Percentiles rank a stretch among this genome's conserved stretches.
Conservation (phyloP, 1,140 invertebrate genomes). For the Fopius arisanus region DNA sequence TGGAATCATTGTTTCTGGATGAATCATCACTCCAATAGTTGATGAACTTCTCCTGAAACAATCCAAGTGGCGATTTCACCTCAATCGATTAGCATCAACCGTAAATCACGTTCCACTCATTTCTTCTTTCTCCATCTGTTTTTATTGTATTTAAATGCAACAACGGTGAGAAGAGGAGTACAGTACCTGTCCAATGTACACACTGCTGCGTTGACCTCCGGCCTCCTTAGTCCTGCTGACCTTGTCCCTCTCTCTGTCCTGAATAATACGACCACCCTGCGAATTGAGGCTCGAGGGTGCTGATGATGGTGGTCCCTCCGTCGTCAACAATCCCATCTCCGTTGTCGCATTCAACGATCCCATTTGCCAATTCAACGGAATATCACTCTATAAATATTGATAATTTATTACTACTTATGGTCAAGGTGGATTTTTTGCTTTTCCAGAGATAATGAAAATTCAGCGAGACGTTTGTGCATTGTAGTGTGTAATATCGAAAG, state of each 20-base stretch:
- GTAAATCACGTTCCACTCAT: conserved; percentile 29
- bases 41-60: conserved; percentile 59
- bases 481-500: conserved; percentile 38
- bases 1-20: conserved; percentile 46
- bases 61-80: conserved; percentile 35
- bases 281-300: conserved; percentile 42
- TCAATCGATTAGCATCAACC: conserved; percentile 33
- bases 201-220: conserved; percentile 55
- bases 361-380: conserved; percentile 41
- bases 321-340: conserved; percentile 25
- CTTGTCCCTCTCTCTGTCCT: conserved; percentile 53
- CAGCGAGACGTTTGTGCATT: not conserved
- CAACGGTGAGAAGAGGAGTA: too few relatives aligned
- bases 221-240: conserved; percentile 49
- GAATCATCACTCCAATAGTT: conserved; percentile 57
- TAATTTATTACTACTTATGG: conserved; percentile 12
- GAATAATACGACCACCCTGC: conserved; percentile 53
- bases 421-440: not conserved
- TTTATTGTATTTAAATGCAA: conserved; percentile 33
- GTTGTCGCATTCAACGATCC: conserved; percentile 33
- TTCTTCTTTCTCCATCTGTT: conserved; percentile 37
- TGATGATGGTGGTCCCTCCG: conserved; percentile 38
- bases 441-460: not conserved
- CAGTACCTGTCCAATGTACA: conserved; percentile 62
- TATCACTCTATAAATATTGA: conserved; percentile 45